These are phyloP conservation scores for Cheilosia soror DNA, from an alignment of 2,888 invertebrate species.

Conservation along the genomic window DNA sequence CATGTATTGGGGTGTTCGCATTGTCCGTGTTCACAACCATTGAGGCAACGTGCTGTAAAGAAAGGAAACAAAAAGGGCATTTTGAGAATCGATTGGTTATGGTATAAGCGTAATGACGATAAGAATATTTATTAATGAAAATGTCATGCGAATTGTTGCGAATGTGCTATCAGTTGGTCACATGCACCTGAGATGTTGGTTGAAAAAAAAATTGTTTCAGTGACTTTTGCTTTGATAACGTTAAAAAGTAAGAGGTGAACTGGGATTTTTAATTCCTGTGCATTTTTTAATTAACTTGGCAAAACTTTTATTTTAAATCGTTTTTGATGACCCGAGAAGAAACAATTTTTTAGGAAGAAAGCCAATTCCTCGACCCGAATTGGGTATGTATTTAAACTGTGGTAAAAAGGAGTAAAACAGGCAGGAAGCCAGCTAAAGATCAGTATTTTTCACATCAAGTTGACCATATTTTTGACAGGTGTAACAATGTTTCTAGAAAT, in stretches of 20 bases:
- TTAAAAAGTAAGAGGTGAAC: not conserved
- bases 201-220: not conserved
- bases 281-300: too few relatives aligned
- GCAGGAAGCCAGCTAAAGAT: too few relatives aligned
- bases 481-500: too few relatives aligned
- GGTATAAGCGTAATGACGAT: not conserved
- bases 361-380: too few relatives aligned
- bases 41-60: constrained; percentile 95
- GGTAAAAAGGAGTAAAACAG: too few relatives aligned
- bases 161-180: not conserved
- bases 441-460: too few relatives aligned
- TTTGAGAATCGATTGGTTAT: constrained; percentile 16
- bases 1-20: constrained; percentile 97
- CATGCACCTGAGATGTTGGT: not conserved
- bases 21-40: constrained; percentile 97
- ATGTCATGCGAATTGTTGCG: constrained; percentile 27
- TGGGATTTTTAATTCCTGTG: not conserved
- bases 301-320: too few relatives aligned
- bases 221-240: not conserved
- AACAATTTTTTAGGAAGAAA: too few relatives aligned
- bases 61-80: constrained; percentile 83
- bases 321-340: too few relatives aligned
- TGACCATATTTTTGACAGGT: too few relatives aligned
- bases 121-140: constrained; percentile 62
- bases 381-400: too few relatives aligned